Conservation (phyloP, 1,140 invertebrate species). For the Drosophila carrolli region DNA sequence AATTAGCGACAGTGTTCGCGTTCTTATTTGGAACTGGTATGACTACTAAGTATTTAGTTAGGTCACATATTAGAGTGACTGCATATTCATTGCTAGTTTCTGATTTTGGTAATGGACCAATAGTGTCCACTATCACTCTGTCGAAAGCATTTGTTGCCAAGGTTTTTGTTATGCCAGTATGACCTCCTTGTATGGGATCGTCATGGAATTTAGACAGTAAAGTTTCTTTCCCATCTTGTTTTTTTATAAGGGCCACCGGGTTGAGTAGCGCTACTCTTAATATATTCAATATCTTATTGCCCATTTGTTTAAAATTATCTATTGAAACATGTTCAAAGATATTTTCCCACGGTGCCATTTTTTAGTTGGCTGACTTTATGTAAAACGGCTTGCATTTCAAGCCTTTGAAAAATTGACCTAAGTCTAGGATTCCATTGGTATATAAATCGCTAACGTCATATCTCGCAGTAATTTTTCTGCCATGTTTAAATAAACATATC, state of each 20-base stretch:
- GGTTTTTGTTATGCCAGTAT: no score
- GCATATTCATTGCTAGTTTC: conserved; percentile 41
- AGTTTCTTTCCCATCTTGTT: no score
- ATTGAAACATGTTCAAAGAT: conserved; percentile 3
- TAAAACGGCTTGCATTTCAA: neutral
- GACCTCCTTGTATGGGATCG: no score
- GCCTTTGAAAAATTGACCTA: neutral
- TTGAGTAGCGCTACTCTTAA: no score
- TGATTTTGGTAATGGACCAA: conserved; percentile 36
- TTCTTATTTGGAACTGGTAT: conserved; percentile 37
- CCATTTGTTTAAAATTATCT: neutral
- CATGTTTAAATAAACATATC: neutral
- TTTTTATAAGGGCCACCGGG: no score
- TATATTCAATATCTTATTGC: neutral
- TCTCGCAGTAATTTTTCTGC: neutral
- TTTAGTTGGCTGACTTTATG: neutral
- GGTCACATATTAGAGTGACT: conserved; percentile 43
- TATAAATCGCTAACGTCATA: neutral
- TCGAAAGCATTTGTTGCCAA: conserved; percentile 13
- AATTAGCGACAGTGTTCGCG: conserved; percentile 20
- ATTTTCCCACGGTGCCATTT: conserved; percentile 4
- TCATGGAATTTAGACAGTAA: neutral
- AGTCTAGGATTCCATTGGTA: neutral
- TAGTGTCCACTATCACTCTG: conserved; percentile 29
- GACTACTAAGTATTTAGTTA: no score